Base-by-base conservation (phyloP, 1,140 invertebrate genomes). In the Dendroctonus ponderosae region DNA sequence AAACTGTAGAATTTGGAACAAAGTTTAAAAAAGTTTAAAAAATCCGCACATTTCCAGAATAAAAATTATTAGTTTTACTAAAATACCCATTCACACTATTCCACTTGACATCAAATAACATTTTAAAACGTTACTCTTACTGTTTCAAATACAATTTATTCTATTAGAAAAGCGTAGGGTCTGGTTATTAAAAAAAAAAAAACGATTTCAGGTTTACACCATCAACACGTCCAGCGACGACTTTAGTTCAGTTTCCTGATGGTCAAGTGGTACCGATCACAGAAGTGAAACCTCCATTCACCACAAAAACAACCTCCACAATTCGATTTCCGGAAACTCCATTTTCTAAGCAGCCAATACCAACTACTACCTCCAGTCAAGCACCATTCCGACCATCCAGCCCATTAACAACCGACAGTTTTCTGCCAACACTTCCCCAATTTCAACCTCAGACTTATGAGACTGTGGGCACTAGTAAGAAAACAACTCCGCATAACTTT, bases 141-240 rank as follows among this genome's bases (percentile, higher is more conserved):
- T 70, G 14, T 75, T 74, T 66, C 72, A 71, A 67, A 48, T 69
- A 70, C 59, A 76, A 49, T 66, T 69, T 58, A 68, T 70, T 69
- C 58, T 72, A 66, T 60, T 56, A 11, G 38, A 68, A 74, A 63
- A 52, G 63, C 8, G 70, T 69, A 68, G 26, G 26, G 26, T 26
- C 26, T 26, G 26, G 3, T 26, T 26, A 26, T 26, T 26, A 2
- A 26, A 26, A 3, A n/a, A n/a, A n/a, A n/a, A n/a, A 26, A 26
- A 26, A 2, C 26, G 72, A 59, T 67, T 68, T 38, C 66, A 71
- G 59, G 41, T 73, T 3, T 75, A 75, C 50, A 12, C 38, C 71
- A 72, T 43, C n/a, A 44, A 60, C 56, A 2, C 39, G 41, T 26
- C 11, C 49, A 5, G 7, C 67, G 4, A 8, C 11, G 14, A 59